Base-by-base conservation (phyloP, 2,113 vertebrate species). In the Scomber scombrus region DNA sequence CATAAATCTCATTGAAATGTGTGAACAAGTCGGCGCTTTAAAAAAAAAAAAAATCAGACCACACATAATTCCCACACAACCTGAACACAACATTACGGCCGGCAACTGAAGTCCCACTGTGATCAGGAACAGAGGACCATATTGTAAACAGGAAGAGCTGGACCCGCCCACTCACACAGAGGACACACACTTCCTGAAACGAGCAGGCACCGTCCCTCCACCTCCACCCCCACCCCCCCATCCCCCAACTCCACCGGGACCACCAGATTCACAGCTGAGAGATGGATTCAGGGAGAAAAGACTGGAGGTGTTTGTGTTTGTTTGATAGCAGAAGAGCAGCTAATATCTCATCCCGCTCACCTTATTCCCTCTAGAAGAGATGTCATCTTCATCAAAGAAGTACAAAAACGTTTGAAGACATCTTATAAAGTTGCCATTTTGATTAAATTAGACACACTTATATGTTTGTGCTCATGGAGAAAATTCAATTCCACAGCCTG, bases 71-170 rank as follows among this genome's bases (percentile, higher is more conserved):
- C 49, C 60, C 34, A 11, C 18, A 11, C 29, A 40, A 71, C 61
- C n/a, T 47, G 64, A 71, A 71, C 11, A 0, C 56, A 76, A 61
- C 75, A 45, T 13, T 2, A 40, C 9, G 19, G 43, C 14, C 69
- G 50, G 23, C 66, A 64, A 63, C 65, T 56, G 58, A 70, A 56
- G 71, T 0, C 52, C n/a, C 68, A 26, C 80, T 68, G 68, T 71
- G 50, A 50, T 26, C 29, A 47, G 70, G 57, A 81, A 81, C 74
- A 68, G 4, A 76, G 50, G 66, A 49, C 3, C 52, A 56, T 62
- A 77, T 55, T 83, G 45, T 84, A 85, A 91, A 89, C 85, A 89
- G 90, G 85, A 89, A 88, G 62, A 15, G 50, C 16, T 6, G 16
- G 19, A 74, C 61, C 64, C 85, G 75, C 79, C 58, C 71, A 71